A percentile compares a stretch with the other conserved stretches of the same genome.
Conservation (phyloP, 2,888 invertebrate genomes). For the Cheilosia variabilis region DNA sequence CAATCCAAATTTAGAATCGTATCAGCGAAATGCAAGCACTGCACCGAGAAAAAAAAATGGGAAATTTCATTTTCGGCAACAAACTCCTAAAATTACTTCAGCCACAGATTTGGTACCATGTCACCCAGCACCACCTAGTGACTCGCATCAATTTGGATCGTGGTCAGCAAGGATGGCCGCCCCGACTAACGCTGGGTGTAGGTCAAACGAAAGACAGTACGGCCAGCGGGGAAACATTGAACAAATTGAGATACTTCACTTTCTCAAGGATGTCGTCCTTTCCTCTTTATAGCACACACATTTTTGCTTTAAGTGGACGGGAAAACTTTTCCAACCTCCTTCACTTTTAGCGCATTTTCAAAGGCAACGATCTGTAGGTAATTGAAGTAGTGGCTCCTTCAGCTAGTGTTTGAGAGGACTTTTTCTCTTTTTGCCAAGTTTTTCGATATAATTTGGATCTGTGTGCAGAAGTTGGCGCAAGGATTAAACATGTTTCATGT, state of each 20-base stretch:
- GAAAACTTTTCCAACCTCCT: constrained; percentile 22
- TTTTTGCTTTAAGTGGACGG: constrained; percentile 40
- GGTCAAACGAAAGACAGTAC: constrained; percentile 29
- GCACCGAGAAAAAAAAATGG: background rate
- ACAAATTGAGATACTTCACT: constrained; percentile 61
- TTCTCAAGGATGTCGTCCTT: constrained; percentile 28
- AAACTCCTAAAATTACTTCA: constrained; percentile 36
- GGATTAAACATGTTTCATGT: constrained; percentile 57
- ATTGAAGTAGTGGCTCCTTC: constrained; percentile 56
- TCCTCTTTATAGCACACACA: background rate
- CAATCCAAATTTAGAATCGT: constrained; percentile 4
- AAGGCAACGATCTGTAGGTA: constrained; percentile 62
- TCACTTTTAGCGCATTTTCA: constrained; percentile 4
- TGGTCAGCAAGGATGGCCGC: constrained; percentile 22
- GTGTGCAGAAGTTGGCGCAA: background rate
- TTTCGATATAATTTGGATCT: background rate
- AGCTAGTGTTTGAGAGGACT: constrained; percentile 35
- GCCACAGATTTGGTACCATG: constrained; percentile 6
- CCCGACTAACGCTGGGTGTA: constrained; percentile 2
- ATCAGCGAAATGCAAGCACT: background rate
- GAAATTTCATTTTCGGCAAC: constrained; percentile 18
- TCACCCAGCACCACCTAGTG: background rate
- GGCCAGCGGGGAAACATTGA: constrained; percentile 16
- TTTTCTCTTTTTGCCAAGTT: background rate
- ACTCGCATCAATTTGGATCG: constrained; percentile 18